phyloP scores from a whole-genome alignment of 1,140 invertebrate genomes.

The Pachypeltis micranthus region DNA sequence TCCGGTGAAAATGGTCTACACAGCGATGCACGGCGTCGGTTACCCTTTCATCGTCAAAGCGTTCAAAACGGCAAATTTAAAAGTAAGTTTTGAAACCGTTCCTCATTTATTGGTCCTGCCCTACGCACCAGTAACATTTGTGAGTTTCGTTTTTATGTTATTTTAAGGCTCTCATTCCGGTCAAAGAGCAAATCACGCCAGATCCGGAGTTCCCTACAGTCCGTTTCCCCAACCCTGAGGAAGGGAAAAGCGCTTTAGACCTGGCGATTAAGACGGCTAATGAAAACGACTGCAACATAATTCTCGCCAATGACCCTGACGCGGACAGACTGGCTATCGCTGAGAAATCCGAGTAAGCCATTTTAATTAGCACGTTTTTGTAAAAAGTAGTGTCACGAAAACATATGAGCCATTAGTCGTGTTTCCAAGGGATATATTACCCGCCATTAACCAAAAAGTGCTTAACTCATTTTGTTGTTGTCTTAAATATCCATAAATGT shows the following conservation, averaged over 20 bases:
- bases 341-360: conserved; percentile 48
- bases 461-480: no score
- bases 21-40: conserved; percentile 96
- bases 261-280: conserved; percentile 78
- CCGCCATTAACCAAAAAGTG: no score
- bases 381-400: background rate
- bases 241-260: conserved; percentile 77
- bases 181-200: conserved; percentile 72
- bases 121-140: no score
- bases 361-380: background rate
- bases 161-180: conserved; percentile 57
- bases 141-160: no score
- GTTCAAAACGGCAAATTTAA: conserved; percentile 63
- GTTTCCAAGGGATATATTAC: no score
- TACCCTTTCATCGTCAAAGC: conserved; percentile 63
- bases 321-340: conserved; percentile 92
- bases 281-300: conserved; percentile 51
- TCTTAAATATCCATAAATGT: no score
- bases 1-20: conserved; percentile 69
- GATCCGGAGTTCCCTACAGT: conserved; percentile 97
- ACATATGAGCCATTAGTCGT: no score
- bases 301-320: conserved; percentile 97
- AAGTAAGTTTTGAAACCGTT: no score
- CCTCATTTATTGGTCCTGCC: no score
- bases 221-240: conserved; percentile 96